Base-by-base conservation (phyloP, 2,797 vertebrate genomes). In the Benthosema pterotum region DNA sequence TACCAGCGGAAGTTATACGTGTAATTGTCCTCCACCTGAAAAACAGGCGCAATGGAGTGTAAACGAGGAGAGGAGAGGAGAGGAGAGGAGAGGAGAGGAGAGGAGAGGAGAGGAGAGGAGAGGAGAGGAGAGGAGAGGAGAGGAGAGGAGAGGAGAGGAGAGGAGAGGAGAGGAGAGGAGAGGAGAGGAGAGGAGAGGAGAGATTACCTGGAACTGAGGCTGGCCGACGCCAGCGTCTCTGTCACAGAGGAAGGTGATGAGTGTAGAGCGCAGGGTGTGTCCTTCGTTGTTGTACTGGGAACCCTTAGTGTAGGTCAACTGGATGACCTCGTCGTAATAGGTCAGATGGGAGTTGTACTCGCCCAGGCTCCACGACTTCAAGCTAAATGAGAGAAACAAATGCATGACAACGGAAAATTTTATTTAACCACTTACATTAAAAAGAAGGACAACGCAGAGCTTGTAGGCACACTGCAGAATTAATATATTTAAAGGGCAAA, bases 1-100 rank as follows among this genome's bases (percentile, higher is more conserved):
- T 98, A 97, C 97, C 97, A 98, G 65, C 87, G 95, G 85, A 99
- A 99, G 88, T 96, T 98, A 74, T 99, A 99, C 0, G 96, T 96
- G 60, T 92, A 93, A 0, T 87, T 88, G 71, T 98, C 96, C 83
- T 99, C 97, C 14, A 78, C 58, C 97, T 98, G 68, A 11, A 42
- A 25, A 8, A 4, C 8, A 55, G 22, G 2, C 1, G 62, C 16
- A 25, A n/a, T n/a, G n/a, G 0, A 8, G 28, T 11, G 28, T 4
- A 15, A n/a, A n/a, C n/a, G n/a, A n/a, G 5, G n/a, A 50, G 16
- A 11, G 16, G n/a, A 16, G 9, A n/a, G n/a, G 0, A 8, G 28
- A 16, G 28, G 4, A 15, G 28, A 17, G 16, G 2, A 13, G 51
- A 25, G 18, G 2, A 25, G 19, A 16, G 25, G 1, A 15, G n/a